phyloP scores from a whole-genome alignment of 2,113 vertebrate species.

The Stigmatopora nigra region DNA sequence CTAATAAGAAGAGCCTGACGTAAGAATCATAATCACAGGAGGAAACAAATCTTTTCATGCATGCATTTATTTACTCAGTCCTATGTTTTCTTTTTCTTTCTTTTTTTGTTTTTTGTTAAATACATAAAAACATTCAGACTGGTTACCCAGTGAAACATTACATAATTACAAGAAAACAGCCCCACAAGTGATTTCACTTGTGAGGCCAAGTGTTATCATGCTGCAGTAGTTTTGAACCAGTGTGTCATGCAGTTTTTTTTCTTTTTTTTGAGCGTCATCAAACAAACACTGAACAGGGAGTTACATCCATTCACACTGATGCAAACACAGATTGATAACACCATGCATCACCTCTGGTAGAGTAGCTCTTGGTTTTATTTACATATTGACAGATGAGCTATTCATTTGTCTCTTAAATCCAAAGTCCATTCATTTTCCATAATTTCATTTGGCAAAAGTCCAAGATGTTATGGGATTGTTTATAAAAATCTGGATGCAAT shows the following conservation, averaged over 20 bases:
- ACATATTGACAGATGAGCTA: slow-evolving; percentile 24
- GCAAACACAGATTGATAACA: slow-evolving; percentile 14
- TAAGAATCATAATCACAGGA: slow-evolving; percentile 5
- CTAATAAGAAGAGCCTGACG: background rate
- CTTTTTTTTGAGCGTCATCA: background rate
- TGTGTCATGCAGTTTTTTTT: slow-evolving; percentile 6
- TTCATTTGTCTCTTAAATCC: slow-evolving; percentile 15
- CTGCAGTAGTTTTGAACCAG: slow-evolving; percentile 16
- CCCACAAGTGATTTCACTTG: slow-evolving; percentile 3
- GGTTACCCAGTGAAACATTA: slow-evolving; percentile 33
- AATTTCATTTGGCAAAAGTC: slow-evolving; percentile 35
- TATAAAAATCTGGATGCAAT: slow-evolving; percentile 23
- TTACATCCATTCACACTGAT: slow-evolving; percentile 6
- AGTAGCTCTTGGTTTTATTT: slow-evolving; percentile 10
- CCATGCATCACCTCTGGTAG: slow-evolving; percentile 1
- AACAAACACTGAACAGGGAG: slow-evolving; percentile 12
- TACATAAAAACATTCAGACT: slow-evolving; percentile 39
- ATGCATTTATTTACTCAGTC: slow-evolving; percentile 51
- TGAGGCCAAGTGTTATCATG: slow-evolving; percentile 1
- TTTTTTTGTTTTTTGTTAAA: slow-evolving; percentile 36
- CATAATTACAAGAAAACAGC: slow-evolving; percentile 27
- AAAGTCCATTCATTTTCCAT: slow-evolving; percentile 24
- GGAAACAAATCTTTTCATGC: slow-evolving; percentile 40
- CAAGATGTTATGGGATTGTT: slow-evolving; percentile 10
- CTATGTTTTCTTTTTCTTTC: slow-evolving; percentile 24